These are phyloP conservation scores for Drosophila paulistorum DNA, from an alignment of 1,140 invertebrate species.

Conservation along the genomic window DNA sequence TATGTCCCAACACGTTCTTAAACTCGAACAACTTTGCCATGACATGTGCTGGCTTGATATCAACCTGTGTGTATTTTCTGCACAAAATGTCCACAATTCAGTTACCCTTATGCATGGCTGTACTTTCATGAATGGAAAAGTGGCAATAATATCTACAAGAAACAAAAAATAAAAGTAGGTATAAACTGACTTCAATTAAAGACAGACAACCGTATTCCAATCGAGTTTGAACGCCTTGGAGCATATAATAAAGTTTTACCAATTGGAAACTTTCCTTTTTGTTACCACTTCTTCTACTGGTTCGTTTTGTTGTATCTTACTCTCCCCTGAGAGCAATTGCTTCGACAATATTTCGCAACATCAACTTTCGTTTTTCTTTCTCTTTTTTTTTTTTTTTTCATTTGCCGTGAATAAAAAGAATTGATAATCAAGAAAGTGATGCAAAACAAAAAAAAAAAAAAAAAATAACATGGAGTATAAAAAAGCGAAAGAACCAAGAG, in stretches of 20 bases:
- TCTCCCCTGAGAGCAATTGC: slow-evolving; percentile 47
- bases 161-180: background rate
- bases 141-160: slow-evolving; percentile 16
- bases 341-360: slow-evolving; percentile 61
- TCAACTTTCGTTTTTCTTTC: slow-evolving; percentile 40
- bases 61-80: background rate
- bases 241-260: slow-evolving; percentile 65
- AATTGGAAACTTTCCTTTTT: slow-evolving; percentile 50
- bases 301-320: background rate
- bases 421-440: slow-evolving; percentile 55
- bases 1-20: background rate
- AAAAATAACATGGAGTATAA: background rate
- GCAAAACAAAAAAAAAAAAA: slow-evolving; percentile 9
- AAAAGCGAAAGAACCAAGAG: slow-evolving; percentile 16
- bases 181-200: slow-evolving; percentile 39
- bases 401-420: slow-evolving; percentile 29
- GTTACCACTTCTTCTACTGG: background rate
- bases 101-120: slow-evolving; percentile 18
- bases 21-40: background rate
- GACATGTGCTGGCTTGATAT: background rate
- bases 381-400: slow-evolving; percentile 18
- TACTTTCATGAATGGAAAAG: slow-evolving; percentile 13
- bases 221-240: slow-evolving; percentile 51
- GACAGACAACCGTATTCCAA: slow-evolving; percentile 48
- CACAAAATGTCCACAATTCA: slow-evolving; percentile 10